Conservation (phyloP, 2,888 invertebrate genomes). For the Catonia carolina region DNA sequence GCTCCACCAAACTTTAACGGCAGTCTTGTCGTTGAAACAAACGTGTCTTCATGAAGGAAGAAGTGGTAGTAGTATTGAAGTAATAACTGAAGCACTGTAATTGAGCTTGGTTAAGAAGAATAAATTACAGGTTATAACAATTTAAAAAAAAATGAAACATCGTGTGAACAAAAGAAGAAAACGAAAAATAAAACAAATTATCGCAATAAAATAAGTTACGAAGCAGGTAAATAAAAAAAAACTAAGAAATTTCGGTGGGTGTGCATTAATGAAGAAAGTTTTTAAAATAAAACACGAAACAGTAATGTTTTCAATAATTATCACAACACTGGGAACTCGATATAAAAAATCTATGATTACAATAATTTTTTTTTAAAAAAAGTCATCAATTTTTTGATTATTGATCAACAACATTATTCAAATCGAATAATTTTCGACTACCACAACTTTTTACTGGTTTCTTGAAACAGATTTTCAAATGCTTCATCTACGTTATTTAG, state of each 20-base stretch:
- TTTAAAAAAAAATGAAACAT: constrained; percentile 20
- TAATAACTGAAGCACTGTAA: constrained; percentile 22
- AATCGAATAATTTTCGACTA: no score
- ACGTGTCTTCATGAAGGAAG: constrained; percentile 18
- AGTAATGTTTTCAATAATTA: no score
- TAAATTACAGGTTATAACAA: constrained; percentile 15
- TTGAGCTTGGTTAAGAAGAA: constrained; percentile 21
- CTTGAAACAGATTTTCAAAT: constrained; percentile 71
- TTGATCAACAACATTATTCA: no score
- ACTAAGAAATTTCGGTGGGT: constrained; percentile 12
- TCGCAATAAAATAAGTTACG: not conserved
- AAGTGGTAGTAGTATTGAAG: no score
- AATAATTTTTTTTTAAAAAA: no score
- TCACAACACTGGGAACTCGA: not conserved
- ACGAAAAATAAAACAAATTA: constrained; percentile 1
- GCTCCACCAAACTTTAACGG: constrained; percentile 13
- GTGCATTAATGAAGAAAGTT: constrained; percentile 1
- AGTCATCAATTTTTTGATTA: no score
- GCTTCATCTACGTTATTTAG: constrained; percentile 70
- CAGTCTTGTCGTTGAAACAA: constrained; percentile 1
- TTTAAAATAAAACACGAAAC: constrained; percentile 2
- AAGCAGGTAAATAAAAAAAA: constrained; percentile 5
- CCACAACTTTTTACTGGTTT: constrained; percentile 31
- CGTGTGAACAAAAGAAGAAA: not conserved
- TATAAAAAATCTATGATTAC: no score